Evolutionary conservation across 2,113 vertebrate genomes (phyloP).

Genomic region (Turnix velox): DNA sequence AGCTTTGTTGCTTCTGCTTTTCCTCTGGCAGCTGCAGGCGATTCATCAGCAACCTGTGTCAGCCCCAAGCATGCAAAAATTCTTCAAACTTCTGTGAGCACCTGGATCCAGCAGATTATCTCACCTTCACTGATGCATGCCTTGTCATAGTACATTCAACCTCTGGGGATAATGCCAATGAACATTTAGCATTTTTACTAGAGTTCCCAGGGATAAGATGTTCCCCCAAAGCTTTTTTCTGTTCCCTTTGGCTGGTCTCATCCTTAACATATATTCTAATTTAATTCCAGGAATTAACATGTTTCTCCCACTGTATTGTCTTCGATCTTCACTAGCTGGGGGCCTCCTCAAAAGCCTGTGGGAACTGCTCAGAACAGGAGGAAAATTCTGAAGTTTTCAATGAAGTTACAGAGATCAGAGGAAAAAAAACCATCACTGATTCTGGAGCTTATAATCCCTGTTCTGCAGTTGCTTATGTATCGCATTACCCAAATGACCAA

Average conservation of each 20-base stretch:
- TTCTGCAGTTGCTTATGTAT: not conserved
- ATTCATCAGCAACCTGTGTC: not conserved
- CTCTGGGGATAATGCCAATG: not conserved
- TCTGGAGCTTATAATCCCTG: not conserved
- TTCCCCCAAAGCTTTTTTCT: not conserved
- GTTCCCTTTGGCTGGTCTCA: not conserved
- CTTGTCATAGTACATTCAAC: not conserved
- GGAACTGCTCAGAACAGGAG: not conserved
- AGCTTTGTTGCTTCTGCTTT: not conserved
- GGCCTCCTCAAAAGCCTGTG: not conserved
- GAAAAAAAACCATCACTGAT: not conserved
- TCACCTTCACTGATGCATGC: not conserved
- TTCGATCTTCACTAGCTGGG: not conserved
- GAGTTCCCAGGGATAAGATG: not conserved
- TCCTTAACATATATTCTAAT: not conserved
- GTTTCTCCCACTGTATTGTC: not conserved
- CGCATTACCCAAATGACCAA: not conserved
- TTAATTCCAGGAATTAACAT: not conserved
- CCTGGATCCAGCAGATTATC: not conserved
- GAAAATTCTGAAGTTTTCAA: not conserved
- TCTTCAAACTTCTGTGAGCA: not conserved
- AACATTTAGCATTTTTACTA: not conserved
- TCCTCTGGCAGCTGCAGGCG: not conserved
- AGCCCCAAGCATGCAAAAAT: not conserved
- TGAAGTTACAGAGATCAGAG: not conserved